Evolutionary conservation across 1,140 invertebrate genomes (phyloP).

Genomic region (Brachionus rotundiformis): DNA sequence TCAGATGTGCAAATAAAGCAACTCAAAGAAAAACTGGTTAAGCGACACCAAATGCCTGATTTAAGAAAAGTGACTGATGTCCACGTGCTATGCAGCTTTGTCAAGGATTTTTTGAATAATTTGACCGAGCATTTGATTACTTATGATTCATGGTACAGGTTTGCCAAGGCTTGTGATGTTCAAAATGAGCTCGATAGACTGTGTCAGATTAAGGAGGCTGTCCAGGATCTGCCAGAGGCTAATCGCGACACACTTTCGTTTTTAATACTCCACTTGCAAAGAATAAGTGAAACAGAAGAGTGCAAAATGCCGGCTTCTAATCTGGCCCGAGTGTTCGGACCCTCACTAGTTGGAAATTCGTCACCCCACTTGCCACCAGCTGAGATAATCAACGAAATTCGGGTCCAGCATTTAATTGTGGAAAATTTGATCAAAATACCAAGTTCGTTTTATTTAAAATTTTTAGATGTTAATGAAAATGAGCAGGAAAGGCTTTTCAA

Average conservation of each 20-base stretch:
- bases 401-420: constrained; percentile 39
- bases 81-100: constrained; percentile 18
- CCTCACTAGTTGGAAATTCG: constrained; percentile 48
- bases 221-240: constrained; percentile 45
- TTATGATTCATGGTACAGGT: constrained; percentile 29
- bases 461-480: constrained; percentile 32
- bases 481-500: constrained; percentile 39
- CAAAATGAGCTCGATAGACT: neutral
- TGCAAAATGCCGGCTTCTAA: constrained; percentile 49
- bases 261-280: constrained; percentile 50
- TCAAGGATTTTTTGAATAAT: constrained; percentile 52
- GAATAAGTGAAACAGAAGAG: constrained; percentile 15
- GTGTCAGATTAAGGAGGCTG: neutral
- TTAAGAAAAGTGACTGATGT: constrained; percentile 35
- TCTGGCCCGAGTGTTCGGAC: constrained; percentile 37
- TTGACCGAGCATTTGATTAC: constrained; percentile 51
- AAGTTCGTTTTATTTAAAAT: constrained; percentile 24
- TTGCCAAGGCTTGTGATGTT: constrained; percentile 19
- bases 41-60: constrained; percentile 35
- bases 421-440: constrained; percentile 51
- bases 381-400: constrained; percentile 51
- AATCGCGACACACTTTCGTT: constrained; percentile 51
- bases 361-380: constrained; percentile 21
- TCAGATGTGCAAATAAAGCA: constrained; percentile 31
- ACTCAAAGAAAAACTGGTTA: constrained; percentile 23